Evolutionary conservation across 2,113 vertebrate genomes (phyloP), one percentile per base, ranked within the genome.

Genomic region (Axis porcinus): DNA sequence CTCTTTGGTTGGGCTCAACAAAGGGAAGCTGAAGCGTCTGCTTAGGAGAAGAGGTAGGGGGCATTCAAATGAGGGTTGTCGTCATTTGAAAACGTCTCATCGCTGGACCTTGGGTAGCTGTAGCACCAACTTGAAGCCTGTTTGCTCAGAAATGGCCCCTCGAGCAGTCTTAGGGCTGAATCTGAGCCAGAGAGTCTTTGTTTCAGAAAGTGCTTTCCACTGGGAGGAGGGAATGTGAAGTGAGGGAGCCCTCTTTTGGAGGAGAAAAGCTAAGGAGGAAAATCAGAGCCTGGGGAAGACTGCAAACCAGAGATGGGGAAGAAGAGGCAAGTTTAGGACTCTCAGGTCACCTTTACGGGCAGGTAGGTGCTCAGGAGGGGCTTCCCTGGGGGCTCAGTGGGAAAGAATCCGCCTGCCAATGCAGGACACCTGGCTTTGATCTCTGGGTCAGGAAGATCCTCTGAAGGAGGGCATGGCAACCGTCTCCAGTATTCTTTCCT

Each of bases 21-120:
- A 92, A 92, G 94, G 62, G 87, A 98, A 91, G 96, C 83, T 97
- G 92, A 98, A 98, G 96, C 28, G 0, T 94, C 97, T 95, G 30
- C 96, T 98, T 93, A 95, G 96, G 96, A 90, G 94, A 96, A 94
- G 96, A 98, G 85, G 97, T 67, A 95, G 97, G 97, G 96, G 95
- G 96, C 94, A 97, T 98, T 98, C 95, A 97, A 98, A 98, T 98
- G 90, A 95, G 64, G 90, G 93, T 85, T 62, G 92, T 12, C 25
- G 36, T 30, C 95, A 94, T 96, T 97, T 98, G 82, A 45, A 93
- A 96, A 97, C 97, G 55, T 1, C 33, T 58, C 79, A 95, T 90
- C 33, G 17, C 62, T 98, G 98, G 97, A 95, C 91, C 94, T 97
- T 12, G 27, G 83, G 50, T 88, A 19, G 40, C 83, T 94, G 88